phyloP scores from a whole-genome alignment of 2,797 vertebrate genomes.

The Dicrostonyx torquatus region DNA sequence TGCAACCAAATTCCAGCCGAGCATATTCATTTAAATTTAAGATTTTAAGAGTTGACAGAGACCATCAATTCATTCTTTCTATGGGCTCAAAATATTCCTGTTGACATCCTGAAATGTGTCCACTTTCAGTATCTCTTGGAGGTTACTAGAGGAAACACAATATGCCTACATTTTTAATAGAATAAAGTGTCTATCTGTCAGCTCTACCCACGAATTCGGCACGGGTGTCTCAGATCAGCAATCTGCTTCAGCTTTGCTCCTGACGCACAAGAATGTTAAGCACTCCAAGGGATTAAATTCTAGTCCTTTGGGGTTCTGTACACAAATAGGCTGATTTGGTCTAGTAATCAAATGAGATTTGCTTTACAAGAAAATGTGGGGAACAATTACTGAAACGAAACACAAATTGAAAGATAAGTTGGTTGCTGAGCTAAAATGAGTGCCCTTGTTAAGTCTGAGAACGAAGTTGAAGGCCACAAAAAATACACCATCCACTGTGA shows the following conservation, averaged over 20 bases:
- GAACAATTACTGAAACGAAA: slow-evolving; percentile 69
- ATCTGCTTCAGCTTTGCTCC: slow-evolving; percentile 68
- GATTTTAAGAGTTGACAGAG: slow-evolving; percentile 53
- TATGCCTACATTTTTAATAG: slow-evolving; percentile 61
- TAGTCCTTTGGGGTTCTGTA: slow-evolving; percentile 61
- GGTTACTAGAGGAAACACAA: slow-evolving; percentile 48
- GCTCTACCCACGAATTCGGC: slow-evolving; percentile 31
- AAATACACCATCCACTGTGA: not conserved
- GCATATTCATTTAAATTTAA: slow-evolving; percentile 28
- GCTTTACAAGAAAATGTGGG: slow-evolving; percentile 64
- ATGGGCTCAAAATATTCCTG: not conserved
- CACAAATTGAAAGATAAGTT: slow-evolving; percentile 48
- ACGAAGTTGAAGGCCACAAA: not conserved
- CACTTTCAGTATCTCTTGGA: slow-evolving; percentile 41
- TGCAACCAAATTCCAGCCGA: slow-evolving; percentile 27
- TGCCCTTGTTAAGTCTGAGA: not conserved
- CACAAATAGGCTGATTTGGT: slow-evolving; percentile 74
- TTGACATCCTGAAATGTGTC: slow-evolving; percentile 38
- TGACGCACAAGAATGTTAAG: slow-evolving; percentile 72
- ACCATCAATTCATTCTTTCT: slow-evolving; percentile 11
- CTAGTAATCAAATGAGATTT: slow-evolving; percentile 77
- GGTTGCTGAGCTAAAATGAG: not conserved
- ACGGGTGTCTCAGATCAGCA: slow-evolving; percentile 55
- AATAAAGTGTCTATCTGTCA: slow-evolving; percentile 64
- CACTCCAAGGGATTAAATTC: slow-evolving; percentile 64